Evolutionary conservation across 2,113 vertebrate species (phyloP), one percentile per base, ranked within the genome.

Genomic region (Pollimyrus isidori): DNA sequence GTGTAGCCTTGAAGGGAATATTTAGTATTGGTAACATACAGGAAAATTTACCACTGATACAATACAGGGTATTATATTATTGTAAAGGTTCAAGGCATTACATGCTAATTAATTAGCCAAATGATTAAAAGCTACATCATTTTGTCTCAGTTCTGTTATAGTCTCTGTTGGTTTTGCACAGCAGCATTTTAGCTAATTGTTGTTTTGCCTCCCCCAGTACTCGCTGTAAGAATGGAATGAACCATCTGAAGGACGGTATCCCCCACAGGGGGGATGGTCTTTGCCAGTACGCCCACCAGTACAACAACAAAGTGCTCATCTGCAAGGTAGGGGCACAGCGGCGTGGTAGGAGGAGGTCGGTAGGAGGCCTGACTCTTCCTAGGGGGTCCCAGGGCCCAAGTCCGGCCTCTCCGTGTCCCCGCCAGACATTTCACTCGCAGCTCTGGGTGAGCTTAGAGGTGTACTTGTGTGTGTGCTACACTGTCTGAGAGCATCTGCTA

Each of bases 221-320:
- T 80, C 95, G 95, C 73, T 97, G 96, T 92, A 96, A 93, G 88
- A 96, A 96, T 9, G 95, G 96, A 52, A 97, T 97, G 96, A 97
- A 97, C 93, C 96, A 97, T 85, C 91, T 95, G 48, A 95, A 94
- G 92, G 96, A 97, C 84, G 88, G 93, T 11, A 90, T 96, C 9
- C 94, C 95, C 10, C 96, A 97, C 92, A 91, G 93, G 91, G 96
- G 96, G 6, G 95, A 96, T 50, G 95, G 95, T 15, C 92, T 96
- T 58, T 97, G 96, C 87, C 96, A 96, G 86, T 97, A 94, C 39
- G 93, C 94, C 30, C 96, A 97, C 91, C 96, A 97, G 91, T 97
- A 92, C 93, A 96, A 95, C 94, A 97, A 97, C 93, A 97, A 96
- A 91, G 96, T 97, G 76, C 93, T 96, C 17, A 97, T 97, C 91